Evolutionary conservation across 1,140 invertebrate species (phyloP), one percentile per base, ranked within the genome.

Genomic region (Dufourea novaeangliae): DNA sequence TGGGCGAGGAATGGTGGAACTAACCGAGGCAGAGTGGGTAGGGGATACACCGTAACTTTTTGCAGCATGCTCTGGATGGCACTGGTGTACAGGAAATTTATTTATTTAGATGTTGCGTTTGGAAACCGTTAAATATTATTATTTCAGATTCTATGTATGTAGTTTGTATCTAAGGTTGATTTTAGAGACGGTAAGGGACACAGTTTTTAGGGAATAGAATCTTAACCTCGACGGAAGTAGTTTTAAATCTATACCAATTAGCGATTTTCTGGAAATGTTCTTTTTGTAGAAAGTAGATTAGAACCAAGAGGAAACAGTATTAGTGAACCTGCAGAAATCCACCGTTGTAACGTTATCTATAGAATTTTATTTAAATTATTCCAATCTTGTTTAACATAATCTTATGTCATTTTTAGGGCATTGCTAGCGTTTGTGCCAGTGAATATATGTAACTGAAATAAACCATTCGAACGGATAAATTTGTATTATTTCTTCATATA

Each of bases 381-480:
- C 2, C 22, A 57, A 29, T 57, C 22, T 32, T 57, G 20, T 32
- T 57, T 29, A 25, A 34, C 20, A 34, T 25, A 25, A 44, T 63
- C 39, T 78, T 75, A 71, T 44, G 56, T 68, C 46, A 68, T 79
- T 80, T n/a, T 78, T 83, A 87, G 87, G 83, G 85, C 81, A 87
- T 87, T 85, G 68, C 52, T 79, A 78, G 62, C 74, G 62, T 39
- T 80, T 83, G 79, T 82, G 83, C 80, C 79, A 85, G 66, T 52
- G 37, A 79, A 82, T 64, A n/a, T n/a, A n/a, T 88, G 88, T 88
- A 88, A 81, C 37, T 54, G 56, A 86, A 89, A 89, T 89, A 89
- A 88, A 85, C 12, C 25, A 84, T 84, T 84, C 32, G 11, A 69
- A 84, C 57, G 44, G 59, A 85, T 25, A 39, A 84, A 69, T 64